Conservation (phyloP, 2,113 vertebrate species). For the Eulemur macaco region DNA sequence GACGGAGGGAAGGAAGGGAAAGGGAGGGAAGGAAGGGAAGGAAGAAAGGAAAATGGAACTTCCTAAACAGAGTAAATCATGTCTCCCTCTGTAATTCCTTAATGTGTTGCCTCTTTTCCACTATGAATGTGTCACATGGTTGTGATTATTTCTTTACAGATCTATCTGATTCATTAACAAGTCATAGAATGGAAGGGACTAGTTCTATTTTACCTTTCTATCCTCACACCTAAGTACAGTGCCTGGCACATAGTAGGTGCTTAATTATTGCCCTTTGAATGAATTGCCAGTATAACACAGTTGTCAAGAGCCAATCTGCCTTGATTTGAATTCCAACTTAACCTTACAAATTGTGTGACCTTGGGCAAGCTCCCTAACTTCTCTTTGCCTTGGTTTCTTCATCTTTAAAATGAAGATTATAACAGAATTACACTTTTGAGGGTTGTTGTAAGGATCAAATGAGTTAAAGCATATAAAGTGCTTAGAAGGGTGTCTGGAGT, state of each 20-base stretch:
- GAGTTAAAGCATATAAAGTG: neutral
- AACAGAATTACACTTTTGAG: neutral
- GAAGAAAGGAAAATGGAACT: neutral
- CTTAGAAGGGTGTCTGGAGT: neutral
- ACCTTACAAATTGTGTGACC: neutral
- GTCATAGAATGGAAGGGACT: neutral
- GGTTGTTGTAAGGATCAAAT: neutral
- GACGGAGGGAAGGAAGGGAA: no score
- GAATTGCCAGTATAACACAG: neutral
- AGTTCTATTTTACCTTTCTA: neutral
- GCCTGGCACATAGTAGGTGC: neutral
- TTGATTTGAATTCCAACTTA: slow-evolving; percentile 12
- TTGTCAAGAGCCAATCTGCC: neutral
- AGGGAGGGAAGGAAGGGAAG: no score
- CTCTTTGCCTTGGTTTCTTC: neutral
- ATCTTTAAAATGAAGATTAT: neutral
- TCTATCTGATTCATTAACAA: neutral
- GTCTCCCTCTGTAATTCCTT: neutral
- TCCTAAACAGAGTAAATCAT: neutral
- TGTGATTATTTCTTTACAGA: neutral
- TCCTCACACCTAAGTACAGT: neutral
- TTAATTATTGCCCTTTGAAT: neutral
- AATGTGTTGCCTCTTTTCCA: neutral
- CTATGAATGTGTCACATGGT: neutral
- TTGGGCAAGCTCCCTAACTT: neutral